Percentiles rank a stretch among this genome's conserved stretches.
Conservation (phyloP, 2,888 invertebrate species). For the Rotaria magnacalcarata region DNA sequence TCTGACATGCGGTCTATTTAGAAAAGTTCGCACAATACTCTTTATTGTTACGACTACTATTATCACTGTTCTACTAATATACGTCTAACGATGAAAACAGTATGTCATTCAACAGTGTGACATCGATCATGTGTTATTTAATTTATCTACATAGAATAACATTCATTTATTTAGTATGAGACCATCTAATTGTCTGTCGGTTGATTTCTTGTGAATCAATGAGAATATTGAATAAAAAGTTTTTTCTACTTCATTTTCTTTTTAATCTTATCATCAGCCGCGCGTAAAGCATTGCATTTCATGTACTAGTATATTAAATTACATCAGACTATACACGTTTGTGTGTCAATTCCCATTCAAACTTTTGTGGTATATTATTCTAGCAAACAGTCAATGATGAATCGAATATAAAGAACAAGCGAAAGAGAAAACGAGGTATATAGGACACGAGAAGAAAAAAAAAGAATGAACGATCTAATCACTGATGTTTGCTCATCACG, state of each 20-base stretch:
- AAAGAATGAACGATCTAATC: background rate
- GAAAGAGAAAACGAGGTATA: background rate
- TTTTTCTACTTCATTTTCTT: background rate
- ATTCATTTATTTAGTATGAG: background rate
- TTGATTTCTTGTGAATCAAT: background rate
- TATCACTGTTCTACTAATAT: background rate
- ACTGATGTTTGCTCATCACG: background rate
- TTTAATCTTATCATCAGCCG: background rate
- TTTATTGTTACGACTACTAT: background rate
- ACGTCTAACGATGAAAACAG: background rate
- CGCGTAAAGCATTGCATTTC: no score
- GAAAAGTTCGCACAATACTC: no score
- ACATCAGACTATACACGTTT: no score
- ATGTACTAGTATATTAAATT: no score
- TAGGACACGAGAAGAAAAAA: background rate
- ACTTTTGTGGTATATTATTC: no score
- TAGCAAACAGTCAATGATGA: background rate
- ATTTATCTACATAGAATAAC: background rate
- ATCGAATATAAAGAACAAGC: background rate
- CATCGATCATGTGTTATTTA: background rate
- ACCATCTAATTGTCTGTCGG: background rate
- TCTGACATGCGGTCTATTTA: no score
- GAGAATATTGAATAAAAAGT: background rate
- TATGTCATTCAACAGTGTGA: background rate
- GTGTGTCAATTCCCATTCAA: no score